phyloP scores from a whole-genome alignment of 2,888 invertebrate species.

The Scelioninae gen. 1 region DNA sequence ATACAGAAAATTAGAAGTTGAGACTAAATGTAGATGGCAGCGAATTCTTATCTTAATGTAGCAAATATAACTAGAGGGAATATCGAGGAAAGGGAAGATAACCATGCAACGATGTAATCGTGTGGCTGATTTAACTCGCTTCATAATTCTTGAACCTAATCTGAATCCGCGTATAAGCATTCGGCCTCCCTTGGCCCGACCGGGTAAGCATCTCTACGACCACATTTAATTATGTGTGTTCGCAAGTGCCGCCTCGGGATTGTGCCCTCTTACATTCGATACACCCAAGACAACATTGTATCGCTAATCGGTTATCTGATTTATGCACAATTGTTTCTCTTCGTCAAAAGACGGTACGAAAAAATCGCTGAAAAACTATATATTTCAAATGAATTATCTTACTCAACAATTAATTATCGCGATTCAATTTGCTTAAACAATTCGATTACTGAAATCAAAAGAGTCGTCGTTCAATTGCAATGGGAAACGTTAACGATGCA shows the following conservation, averaged over 20 bases:
- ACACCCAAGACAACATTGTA: conserved; percentile 51
- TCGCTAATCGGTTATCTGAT: conserved; percentile 47
- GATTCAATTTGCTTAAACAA: conserved; percentile 12
- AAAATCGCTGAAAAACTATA: neutral
- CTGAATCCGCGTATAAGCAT: conserved; percentile 82
- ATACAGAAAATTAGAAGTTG: conserved; percentile 61
- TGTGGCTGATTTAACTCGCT: conserved; percentile 83
- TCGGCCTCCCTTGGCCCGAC: conserved; percentile 72
- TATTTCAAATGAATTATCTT: conserved; percentile 3
- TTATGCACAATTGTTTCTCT: conserved; percentile 34
- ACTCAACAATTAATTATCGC: neutral
- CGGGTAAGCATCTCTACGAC: conserved; percentile 72
- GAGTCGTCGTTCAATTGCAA: conserved; percentile 31
- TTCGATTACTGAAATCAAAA: conserved; percentile 16
- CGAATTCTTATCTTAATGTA: conserved; percentile 80
- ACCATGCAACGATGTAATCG: conserved; percentile 83
- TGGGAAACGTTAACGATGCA: conserved; percentile 37
- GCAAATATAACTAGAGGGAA: conserved; percentile 81
- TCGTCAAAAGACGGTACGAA: neutral
- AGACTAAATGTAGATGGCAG: conserved; percentile 73
- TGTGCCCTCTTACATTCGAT: conserved; percentile 50
- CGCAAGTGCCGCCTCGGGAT: conserved; percentile 67
- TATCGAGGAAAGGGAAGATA: conserved; percentile 79
- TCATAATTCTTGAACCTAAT: conserved; percentile 84
- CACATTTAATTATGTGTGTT: conserved; percentile 81